Evolutionary conservation across 2,888 invertebrate species (phyloP), one percentile per base, ranked within the genome.

Genomic region (Conops quadrifasciatus): DNA sequence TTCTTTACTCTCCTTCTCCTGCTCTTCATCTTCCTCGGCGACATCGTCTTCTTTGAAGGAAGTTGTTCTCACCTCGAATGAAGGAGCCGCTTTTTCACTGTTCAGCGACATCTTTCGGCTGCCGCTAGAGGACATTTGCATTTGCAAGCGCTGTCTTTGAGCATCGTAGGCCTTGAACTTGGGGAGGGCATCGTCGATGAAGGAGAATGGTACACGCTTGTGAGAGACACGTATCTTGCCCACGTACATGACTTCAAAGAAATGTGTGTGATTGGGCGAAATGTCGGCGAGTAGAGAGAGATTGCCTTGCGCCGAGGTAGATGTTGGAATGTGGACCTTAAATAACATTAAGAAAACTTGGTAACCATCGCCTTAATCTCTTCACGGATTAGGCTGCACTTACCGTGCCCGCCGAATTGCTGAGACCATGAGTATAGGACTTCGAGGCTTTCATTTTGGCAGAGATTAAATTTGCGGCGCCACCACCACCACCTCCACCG

Each of bases 201-300:
- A 92, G 0, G 93, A 90, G 76, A 94, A 93, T 0, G 95, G 93
- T 0, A 86, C 86, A 82, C 94, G 95, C 80, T 94, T 91, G 80
- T 94, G 93, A 51, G 94, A 93, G 77, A 96, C 94, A 76, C 93
- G 91, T 63, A 96, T 95, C 87, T 95, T 95, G 0, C 97, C 97
- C 63, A 97, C 92, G 84, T 97, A 97, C 75, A 96, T 88, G 2
- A 93, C 94, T 89, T 95, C 95, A 81, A 95, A 95, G 86, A 95
- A 95, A 83, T 94, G 94, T 28, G 94, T 94, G 73, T 94, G 94
- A 78, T 94, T 94, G 11, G 94, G 93, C 0, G 94, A 93, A 70
- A 95, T 91, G 81, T 94, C 94, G 56, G 84, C 82, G 47, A 86
- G 78, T 69, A 85, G 75, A 51, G 85, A 84, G 26, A 86, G 80